Conservation (phyloP, 2,888 invertebrate species). For the Corythucha ciliata region DNA sequence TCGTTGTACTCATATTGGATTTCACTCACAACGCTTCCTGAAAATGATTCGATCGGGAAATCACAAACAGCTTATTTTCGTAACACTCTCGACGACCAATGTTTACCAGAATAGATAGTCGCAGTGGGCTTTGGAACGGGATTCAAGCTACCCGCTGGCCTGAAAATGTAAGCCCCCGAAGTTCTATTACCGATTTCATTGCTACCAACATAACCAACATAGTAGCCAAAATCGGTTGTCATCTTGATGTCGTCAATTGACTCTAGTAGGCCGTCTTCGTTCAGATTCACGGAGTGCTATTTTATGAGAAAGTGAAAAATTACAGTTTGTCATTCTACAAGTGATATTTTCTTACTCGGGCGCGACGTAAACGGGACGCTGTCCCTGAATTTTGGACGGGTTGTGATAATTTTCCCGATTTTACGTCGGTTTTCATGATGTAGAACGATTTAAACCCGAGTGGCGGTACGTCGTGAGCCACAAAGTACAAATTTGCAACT, state of each 20-base stretch:
- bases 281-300: constrained; percentile 14
- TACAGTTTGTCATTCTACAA: no score
- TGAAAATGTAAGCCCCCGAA: constrained; percentile 89
- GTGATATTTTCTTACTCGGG: no score
- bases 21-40: constrained; percentile 63
- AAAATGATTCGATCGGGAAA: no score
- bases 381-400: no score
- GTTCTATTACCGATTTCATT: constrained; percentile 56
- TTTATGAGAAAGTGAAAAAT: no score
- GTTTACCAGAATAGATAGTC: no score
- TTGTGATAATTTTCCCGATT: no score
- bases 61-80: no score
- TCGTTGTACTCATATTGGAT: constrained; percentile 56
- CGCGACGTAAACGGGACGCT: no score
- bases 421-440: constrained; percentile 40
- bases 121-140: no score
- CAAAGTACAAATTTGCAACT: constrained; percentile 59
- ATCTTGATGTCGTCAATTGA: no score
- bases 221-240: constrained; percentile 59
- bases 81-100: no score
- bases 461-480: constrained; percentile 54
- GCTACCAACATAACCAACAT: constrained; percentile 58
- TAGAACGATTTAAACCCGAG: constrained; percentile 59
- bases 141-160: constrained; percentile 50
- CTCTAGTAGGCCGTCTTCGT: constrained; percentile 3